Evolutionary conservation across 2,113 vertebrate genomes (phyloP).

Genomic region (Microtus pennsylvanicus): DNA sequence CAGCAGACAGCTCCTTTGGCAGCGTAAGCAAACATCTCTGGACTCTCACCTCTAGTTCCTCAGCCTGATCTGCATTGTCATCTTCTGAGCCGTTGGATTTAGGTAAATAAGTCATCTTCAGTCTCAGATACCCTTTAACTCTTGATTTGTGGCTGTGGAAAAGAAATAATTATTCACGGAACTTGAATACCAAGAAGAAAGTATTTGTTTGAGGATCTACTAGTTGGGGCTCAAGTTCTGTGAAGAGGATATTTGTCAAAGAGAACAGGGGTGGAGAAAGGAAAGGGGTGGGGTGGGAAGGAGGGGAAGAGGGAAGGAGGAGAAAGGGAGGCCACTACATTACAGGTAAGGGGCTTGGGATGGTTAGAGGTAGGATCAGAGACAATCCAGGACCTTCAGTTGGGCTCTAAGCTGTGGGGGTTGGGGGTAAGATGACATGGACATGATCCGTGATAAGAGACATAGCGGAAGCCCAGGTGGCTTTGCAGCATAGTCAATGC

Average conservation of each 20-base stretch:
- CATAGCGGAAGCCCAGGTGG: not conserved
- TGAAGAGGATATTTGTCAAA: not conserved
- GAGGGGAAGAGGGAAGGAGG: not conserved
- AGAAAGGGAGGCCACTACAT: not conserved
- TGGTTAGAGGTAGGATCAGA: not conserved
- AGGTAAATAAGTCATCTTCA: constrained; percentile 99
- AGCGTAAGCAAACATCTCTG: constrained; percentile 56
- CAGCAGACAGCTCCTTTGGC: not conserved
- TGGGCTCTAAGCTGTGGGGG: not conserved
- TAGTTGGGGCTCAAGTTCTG: not conserved
- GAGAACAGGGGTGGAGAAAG: not conserved
- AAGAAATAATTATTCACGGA: constrained; percentile 73
- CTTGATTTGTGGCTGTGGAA: constrained; percentile 94
- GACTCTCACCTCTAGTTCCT: constrained; percentile 93
- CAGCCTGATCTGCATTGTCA: constrained; percentile 91
- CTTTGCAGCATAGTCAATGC: not conserved
- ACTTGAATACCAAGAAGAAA: constrained; percentile 46
- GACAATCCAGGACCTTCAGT: not conserved
- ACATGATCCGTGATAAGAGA: not conserved
- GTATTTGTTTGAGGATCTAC: not conserved
- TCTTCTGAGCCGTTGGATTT: constrained; percentile 92
- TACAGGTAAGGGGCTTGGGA: not conserved
- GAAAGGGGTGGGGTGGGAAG: not conserved
- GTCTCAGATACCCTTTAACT: constrained; percentile 97
- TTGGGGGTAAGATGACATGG: no score